phyloP scores from a whole-genome alignment of 1,140 invertebrate genomes.

The Drosophila serrata region DNA sequence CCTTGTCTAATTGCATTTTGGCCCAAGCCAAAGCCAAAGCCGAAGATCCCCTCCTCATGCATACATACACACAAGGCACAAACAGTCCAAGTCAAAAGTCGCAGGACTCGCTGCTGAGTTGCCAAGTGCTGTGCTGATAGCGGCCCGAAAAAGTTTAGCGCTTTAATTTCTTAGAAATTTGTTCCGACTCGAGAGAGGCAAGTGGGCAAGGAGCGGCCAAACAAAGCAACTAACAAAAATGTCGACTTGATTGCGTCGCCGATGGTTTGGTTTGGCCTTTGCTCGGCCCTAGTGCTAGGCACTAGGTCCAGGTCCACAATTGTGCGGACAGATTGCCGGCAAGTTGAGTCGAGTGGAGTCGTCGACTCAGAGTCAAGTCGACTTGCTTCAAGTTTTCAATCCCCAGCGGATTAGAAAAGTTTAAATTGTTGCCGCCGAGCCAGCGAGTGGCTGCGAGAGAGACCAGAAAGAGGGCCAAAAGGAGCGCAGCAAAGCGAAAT shows the following conservation, averaged over 20 bases:
- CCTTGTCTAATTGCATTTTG: constrained; percentile 83
- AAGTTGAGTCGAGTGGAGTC: constrained; percentile 66
- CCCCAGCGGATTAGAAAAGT: constrained; percentile 84
- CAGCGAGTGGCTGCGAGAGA: constrained; percentile 19
- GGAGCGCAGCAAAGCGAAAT: constrained; percentile 58
- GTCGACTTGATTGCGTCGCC: constrained; percentile 82
- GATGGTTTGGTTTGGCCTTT: constrained; percentile 62
- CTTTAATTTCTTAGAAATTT: constrained; percentile 84
- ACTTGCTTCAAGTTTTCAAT: constrained; percentile 78
- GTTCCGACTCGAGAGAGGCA: constrained; percentile 49
- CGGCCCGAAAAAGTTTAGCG: constrained; percentile 76
- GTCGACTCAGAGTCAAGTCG: constrained; percentile 26
- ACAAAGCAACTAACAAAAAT: constrained; percentile 82
- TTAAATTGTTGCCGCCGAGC: constrained; percentile 82
- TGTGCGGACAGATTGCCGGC: constrained; percentile 76
- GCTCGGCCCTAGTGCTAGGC: constrained; percentile 19
- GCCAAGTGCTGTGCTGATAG: constrained; percentile 80
- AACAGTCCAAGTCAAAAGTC: constrained; percentile 75
- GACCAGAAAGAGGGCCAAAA: constrained; percentile 10
- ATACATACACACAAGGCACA: constrained; percentile 18
- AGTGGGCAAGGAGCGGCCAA: constrained; percentile 45
- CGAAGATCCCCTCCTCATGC: constrained; percentile 21
- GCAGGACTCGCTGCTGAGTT: constrained; percentile 65
- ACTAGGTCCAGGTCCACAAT: constrained; percentile 50
- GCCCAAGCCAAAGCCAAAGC: constrained; percentile 33